A percentile compares a stretch with the other conserved stretches of the same genome.
phyloP scores from a whole-genome alignment of 2,113 vertebrate species.

The Hippoglossus stenolepis region DNA sequence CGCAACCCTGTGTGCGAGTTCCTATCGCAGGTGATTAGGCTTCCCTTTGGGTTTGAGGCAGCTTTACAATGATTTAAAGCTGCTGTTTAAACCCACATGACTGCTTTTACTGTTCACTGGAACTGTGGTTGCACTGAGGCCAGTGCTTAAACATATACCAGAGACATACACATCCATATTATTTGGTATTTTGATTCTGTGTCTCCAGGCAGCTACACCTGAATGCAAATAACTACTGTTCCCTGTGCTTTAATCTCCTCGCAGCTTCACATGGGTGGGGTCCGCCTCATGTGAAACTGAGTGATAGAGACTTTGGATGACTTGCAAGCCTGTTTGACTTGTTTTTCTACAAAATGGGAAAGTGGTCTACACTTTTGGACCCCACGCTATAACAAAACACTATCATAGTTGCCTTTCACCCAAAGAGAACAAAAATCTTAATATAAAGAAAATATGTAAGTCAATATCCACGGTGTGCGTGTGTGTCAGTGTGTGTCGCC shows the following conservation, averaged over 20 bases:
- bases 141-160: conserved; percentile 23
- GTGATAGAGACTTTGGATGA: background rate
- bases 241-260: background rate
- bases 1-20: conserved; percentile 11
- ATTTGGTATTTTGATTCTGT: conserved; percentile 7
- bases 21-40: conserved; percentile 25
- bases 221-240: conserved; percentile 20
- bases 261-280: conserved; percentile 9
- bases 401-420: background rate
- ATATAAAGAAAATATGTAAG: background rate
- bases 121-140: conserved; percentile 11
- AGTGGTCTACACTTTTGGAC: background rate
- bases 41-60: conserved; percentile 47
- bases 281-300: background rate
- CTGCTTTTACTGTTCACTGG: conserved; percentile 32
- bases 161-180: conserved; percentile 25
- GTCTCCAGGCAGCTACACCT: background rate
- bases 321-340: background rate
- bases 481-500: conserved; percentile 6
- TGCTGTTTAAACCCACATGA: conserved; percentile 53
- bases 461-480: background rate
- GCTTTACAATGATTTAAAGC: conserved; percentile 57
- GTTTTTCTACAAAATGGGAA: conserved; percentile 8
- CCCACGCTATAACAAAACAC: background rate
- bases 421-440: background rate